Evolutionary conservation across 2,888 invertebrate genomes (phyloP).

Genomic region (Orthosia cruda): DNA sequence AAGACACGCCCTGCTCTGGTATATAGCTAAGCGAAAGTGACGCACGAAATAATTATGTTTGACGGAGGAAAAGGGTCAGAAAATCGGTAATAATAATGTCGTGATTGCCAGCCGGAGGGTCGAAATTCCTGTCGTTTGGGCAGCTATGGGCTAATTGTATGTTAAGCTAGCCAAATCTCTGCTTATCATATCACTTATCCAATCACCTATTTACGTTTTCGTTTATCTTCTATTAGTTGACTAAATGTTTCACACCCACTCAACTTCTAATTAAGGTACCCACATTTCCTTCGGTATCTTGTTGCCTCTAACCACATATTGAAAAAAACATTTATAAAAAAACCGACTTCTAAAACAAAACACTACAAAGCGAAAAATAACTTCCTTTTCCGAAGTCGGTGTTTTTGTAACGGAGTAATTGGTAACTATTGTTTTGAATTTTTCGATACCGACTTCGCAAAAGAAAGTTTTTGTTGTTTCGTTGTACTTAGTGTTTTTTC

Average conservation of each 20-base stretch:
- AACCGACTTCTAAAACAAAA: too few relatives aligned
- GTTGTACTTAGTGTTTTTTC: too few relatives aligned
- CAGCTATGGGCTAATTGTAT: slow-evolving; percentile 8
- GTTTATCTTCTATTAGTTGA: not conserved
- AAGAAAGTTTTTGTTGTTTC: too few relatives aligned
- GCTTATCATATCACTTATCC: not conserved
- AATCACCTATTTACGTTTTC: not conserved
- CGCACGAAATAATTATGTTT: slow-evolving; percentile 45
- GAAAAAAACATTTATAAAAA: too few relatives aligned
- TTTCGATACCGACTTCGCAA: too few relatives aligned
- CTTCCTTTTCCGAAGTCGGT: too few relatives aligned
- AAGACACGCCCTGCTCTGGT: slow-evolving; percentile 35
- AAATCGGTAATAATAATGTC: slow-evolving; percentile 32
- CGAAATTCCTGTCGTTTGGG: slow-evolving; percentile 28
- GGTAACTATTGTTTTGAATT: too few relatives aligned
- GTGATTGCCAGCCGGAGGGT: slow-evolving; percentile 31
- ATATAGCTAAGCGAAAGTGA: slow-evolving; percentile 33
- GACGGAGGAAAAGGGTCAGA: slow-evolving; percentile 46
- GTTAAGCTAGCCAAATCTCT: too few relatives aligned
- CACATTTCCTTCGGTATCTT: too few relatives aligned
- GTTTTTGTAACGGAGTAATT: too few relatives aligned
- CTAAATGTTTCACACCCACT: not conserved
- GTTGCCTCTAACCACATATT: too few relatives aligned
- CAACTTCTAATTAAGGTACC: not conserved
- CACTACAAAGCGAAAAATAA: too few relatives aligned